These are phyloP conservation scores for Ambastaia sidthimunki DNA, from an alignment of 2,797 vertebrate species.

Conservation along the genomic window DNA sequence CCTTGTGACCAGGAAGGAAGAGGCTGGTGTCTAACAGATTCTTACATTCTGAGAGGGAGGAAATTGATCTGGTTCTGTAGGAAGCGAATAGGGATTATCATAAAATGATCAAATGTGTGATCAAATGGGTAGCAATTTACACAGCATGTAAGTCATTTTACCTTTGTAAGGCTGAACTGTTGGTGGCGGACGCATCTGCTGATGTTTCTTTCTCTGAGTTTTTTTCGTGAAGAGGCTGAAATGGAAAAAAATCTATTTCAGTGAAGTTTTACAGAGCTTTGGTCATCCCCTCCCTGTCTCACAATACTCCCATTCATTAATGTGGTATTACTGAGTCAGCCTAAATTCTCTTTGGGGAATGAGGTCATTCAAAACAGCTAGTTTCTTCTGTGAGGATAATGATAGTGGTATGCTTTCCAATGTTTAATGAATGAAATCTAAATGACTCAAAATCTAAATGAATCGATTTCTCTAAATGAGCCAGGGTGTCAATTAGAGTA, in stretches of 20 bases:
- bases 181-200: constrained; percentile 76
- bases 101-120: not conserved
- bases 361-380: constrained; percentile 27
- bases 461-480: constrained; percentile 2
- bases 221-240: constrained; percentile 82
- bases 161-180: constrained; percentile 85
- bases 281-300: not conserved
- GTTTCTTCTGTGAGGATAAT: constrained; percentile 21
- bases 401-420: constrained; percentile 15
- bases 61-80: constrained; percentile 80
- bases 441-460: not conserved
- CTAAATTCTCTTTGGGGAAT: constrained; percentile 27
- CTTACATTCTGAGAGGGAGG: constrained; percentile 85
- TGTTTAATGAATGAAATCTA: not conserved
- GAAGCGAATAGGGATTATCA: constrained; percentile 3
- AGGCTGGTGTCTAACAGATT: constrained; percentile 82
- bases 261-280: not conserved
- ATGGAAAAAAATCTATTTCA: constrained; percentile 27
- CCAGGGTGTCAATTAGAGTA: constrained; percentile 18
- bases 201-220: constrained; percentile 81
- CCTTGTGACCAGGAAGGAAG: constrained; percentile 75
- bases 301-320: constrained; percentile 11
- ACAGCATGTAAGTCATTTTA: constrained; percentile 64
- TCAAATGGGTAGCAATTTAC: not conserved
- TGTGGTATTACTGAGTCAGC: constrained; percentile 45